Evolutionary conservation across 2,113 vertebrate species (phyloP).

Genomic region (Saguinus imperator): DNA sequence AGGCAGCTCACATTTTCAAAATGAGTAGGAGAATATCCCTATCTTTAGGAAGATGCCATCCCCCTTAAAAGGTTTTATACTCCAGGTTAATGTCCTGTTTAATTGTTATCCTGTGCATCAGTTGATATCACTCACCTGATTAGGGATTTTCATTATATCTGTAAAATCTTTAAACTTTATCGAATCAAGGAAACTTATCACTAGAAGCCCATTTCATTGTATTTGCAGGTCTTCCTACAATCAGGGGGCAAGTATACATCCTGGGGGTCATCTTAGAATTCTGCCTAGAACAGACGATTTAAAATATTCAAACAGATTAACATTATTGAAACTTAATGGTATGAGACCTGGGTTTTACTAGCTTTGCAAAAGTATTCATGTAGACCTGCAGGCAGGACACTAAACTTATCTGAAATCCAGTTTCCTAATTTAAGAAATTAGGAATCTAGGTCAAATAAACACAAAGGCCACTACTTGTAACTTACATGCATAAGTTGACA

Average conservation of each 20-base stretch:
- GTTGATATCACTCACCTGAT: background rate
- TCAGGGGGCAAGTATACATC: background rate
- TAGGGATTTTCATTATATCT: background rate
- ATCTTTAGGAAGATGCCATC: accelerated
- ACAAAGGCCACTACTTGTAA: background rate
- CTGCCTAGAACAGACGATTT: background rate
- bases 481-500: background rate
- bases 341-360: background rate
- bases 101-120: background rate
- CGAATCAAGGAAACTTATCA: background rate
- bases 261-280: background rate
- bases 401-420: background rate
- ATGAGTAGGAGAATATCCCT: background rate
- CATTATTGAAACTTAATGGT: background rate
- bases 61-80: background rate
- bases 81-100: background rate
- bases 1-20: background rate
- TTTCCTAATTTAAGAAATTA: background rate
- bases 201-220: background rate
- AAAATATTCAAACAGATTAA: background rate
- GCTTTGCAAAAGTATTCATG: background rate
- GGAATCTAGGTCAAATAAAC: background rate
- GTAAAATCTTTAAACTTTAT: background rate
- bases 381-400: background rate
- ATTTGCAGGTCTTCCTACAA: background rate